Evolutionary conservation across 2,797 vertebrate genomes (phyloP), one percentile per base, ranked within the genome.

Genomic region (Pristis pectinata): DNA sequence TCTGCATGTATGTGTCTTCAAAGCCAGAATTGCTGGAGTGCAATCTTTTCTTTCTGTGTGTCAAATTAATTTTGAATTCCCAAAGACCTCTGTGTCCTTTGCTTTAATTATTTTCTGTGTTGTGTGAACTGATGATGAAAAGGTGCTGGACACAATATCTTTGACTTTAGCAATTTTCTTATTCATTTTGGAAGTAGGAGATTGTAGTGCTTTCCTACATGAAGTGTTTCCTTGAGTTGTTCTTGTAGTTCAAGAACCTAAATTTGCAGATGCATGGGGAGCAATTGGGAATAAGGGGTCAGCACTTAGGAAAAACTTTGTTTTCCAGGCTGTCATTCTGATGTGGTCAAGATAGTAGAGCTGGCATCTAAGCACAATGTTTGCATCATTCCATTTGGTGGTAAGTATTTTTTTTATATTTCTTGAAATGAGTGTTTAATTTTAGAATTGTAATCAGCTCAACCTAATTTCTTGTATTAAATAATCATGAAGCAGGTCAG

Each of bases 301-400:
- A 59, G 34, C 11, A 30, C 87, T 87, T 87, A 24, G 4, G 70
- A 72, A 53, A 53, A 53, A 56, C 7, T 27, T 61, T 95, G 96
- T 96, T 95, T 95, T 96, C 95, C 97, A 99, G 99, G 96, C 95
- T 98, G 98, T 96, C 99, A 99, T 95, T 97, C 97, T 96, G 99
- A 99, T 3, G 99, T 99, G 95, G 98, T 98, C 96, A 99, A 98
- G 97, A 97, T 99, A 96, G 99, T 99, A 97, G 98, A 98, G 95
- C 97, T 99, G 97, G 98, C 99, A 0, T 98, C 98, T 97, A 99
- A 98, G 97, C 98, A 99, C 96, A 98, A 98, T 95, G 97, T 99
- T 96, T 99, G 99, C 97, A 96, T 99, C 96, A 99, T 99, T 96
- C 99, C 99, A 67, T 99, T 98, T 96, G 99, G 99, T 96, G 99